Evolutionary conservation across 2,797 vertebrate genomes (phyloP).

Genomic region (Acanthiza pusilla): DNA sequence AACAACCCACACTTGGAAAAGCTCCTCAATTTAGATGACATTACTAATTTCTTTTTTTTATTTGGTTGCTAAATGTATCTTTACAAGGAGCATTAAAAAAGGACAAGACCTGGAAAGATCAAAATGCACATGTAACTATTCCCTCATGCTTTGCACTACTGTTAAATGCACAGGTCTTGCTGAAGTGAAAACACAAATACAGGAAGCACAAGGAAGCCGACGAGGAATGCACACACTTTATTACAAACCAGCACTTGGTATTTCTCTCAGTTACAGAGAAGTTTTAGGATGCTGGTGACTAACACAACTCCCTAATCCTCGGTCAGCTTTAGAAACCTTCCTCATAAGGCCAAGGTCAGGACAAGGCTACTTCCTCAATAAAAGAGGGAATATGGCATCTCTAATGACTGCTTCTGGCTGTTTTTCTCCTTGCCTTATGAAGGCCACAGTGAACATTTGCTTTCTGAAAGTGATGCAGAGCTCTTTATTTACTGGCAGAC

Average conservation of each 20-base stretch:
- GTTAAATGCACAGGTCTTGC: background rate
- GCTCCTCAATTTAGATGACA: background rate
- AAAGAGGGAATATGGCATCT: background rate
- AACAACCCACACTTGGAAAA: background rate
- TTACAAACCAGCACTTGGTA: background rate
- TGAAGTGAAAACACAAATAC: background rate
- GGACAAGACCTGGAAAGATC: background rate
- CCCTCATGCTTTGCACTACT: rapidly evolving
- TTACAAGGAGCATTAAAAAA: background rate
- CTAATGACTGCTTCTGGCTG: conserved; percentile 39
- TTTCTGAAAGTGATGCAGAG: background rate
- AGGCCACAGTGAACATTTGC: background rate
- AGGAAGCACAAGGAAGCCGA: background rate
- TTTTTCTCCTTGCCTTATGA: conserved; percentile 21
- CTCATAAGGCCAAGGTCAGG: conserved; percentile 2
- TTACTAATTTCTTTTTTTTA: background rate
- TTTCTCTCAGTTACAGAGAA: background rate
- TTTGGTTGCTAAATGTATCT: background rate
- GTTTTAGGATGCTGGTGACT: background rate
- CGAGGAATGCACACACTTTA: background rate
- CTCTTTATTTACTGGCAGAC: background rate
- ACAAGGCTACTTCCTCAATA: conserved; percentile 20
- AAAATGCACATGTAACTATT: background rate
- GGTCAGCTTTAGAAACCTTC: background rate
- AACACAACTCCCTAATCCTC: background rate